These are phyloP conservation scores for Eulithis testata DNA, from an alignment of 2,888 invertebrate species.

Conservation along the genomic window DNA sequence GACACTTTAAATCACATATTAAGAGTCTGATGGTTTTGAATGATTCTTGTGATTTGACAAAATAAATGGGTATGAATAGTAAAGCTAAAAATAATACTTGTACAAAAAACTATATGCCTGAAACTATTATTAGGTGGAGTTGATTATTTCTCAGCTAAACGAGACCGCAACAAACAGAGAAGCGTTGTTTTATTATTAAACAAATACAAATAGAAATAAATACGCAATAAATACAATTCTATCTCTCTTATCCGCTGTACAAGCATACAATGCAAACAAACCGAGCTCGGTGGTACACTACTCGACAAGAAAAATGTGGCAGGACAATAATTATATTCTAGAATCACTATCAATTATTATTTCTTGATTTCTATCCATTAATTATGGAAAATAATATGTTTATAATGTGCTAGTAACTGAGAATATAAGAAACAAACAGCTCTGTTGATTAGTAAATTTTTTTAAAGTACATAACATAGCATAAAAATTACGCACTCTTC, in stretches of 20 bases:
- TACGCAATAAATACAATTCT: conserved; percentile 73
- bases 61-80: no score
- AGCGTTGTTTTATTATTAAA: conserved; percentile 65
- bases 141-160: conserved; percentile 29
- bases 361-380: not conserved
- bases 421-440: no score
- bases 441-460: no score
- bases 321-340: not conserved
- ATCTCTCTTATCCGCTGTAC: conserved; percentile 69
- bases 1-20: no score
- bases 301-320: conserved; percentile 30
- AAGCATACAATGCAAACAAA: conserved; percentile 62
- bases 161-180: conserved; percentile 47
- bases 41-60: no score
- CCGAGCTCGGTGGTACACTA: conserved; percentile 37
- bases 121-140: conserved; percentile 17
- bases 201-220: conserved; percentile 63
- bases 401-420: no score
- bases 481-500: no score
- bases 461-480: no score
- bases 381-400: no score
- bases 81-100: no score
- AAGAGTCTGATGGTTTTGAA: no score
- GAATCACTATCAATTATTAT: not conserved
- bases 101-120: not conserved